Conservation (phyloP, 92 coral and sea anemone genomes). For the Epizoanthus stellaris region DNA sequence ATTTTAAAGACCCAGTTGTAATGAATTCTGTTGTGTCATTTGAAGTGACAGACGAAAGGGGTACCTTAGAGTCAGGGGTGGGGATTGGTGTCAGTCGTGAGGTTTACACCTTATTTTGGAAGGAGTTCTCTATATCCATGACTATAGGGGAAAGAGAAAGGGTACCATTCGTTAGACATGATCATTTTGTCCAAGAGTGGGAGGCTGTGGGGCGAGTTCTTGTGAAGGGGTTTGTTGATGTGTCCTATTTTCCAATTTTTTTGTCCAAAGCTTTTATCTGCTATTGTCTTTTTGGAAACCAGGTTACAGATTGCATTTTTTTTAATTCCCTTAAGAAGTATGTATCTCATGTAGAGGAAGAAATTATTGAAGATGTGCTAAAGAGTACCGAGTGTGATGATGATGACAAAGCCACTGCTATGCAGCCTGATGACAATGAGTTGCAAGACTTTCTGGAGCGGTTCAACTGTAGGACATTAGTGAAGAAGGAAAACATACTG, state of each 20-base stretch:
- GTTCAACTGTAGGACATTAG: slow-evolving; percentile 23
- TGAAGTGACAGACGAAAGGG: slow-evolving; percentile 22
- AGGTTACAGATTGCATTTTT: slow-evolving; percentile 47
- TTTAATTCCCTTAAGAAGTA: slow-evolving; percentile 36
- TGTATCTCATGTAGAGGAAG: no score
- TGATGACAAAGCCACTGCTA: no score
- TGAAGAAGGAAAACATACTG: neutral
- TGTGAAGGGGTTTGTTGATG: slow-evolving; percentile 40
- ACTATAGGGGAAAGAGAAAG: slow-evolving; percentile 60
- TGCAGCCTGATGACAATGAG: slow-evolving; percentile 2
- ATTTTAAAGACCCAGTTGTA: slow-evolving; percentile 18
- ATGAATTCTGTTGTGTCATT: slow-evolving; percentile 1
- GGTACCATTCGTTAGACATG: slow-evolving; percentile 56
- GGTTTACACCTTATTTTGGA: slow-evolving; percentile 51
- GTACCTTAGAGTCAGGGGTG: slow-evolving; percentile 3
- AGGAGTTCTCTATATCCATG: slow-evolving; percentile 47
- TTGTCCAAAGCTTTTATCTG: slow-evolving; percentile 54
- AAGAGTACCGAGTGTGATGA: no score
- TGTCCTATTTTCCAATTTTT: slow-evolving; percentile 32
- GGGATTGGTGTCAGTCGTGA: slow-evolving; percentile 48
- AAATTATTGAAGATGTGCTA: no score
- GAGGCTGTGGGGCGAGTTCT: slow-evolving; percentile 49
- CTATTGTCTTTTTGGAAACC: slow-evolving; percentile 66
- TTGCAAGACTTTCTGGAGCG: slow-evolving; percentile 37
- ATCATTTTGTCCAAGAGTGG: slow-evolving; percentile 53